These are phyloP conservation scores for Gambusia affinis DNA, from an alignment of 2,113 vertebrate species.

Conservation along the genomic window DNA sequence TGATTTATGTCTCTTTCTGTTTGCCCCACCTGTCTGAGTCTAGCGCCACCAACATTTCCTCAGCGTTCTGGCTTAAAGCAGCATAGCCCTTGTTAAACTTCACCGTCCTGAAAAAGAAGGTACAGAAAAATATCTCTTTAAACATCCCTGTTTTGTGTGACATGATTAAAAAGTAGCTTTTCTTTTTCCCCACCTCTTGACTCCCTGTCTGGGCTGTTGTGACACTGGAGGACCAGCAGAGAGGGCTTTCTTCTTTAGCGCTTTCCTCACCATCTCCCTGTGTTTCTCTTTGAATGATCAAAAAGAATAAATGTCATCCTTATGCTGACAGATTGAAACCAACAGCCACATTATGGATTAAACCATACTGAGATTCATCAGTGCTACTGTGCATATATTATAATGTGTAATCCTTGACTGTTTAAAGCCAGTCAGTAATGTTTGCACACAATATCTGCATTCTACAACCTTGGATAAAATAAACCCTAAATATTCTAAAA, in stretches of 20 bases:
- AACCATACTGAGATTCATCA: neutral
- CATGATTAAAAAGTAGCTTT: neutral
- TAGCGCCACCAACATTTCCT: slow-evolving; percentile 88
- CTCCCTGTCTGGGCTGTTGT: slow-evolving; percentile 76
- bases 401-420: too few relatives aligned
- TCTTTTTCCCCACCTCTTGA: slow-evolving; percentile 84
- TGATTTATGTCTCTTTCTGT: neutral
- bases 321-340: neutral
- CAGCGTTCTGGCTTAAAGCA: slow-evolving; percentile 88
- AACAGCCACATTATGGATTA: neutral
- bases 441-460: neutral
- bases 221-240: slow-evolving; percentile 74
- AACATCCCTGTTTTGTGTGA: neutral
- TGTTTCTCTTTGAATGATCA: slow-evolving; percentile 84
- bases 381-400: neutral
- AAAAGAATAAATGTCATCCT: neutral
- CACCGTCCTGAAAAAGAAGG: slow-evolving; percentile 72
- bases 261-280: slow-evolving; percentile 88
- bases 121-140: neutral
- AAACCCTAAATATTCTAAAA: neutral
- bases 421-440: neutral
- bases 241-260: slow-evolving; percentile 88
- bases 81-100: slow-evolving; percentile 95
- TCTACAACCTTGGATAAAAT: neutral
- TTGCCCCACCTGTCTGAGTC: slow-evolving; percentile 90